Evolutionary conservation across 2,888 invertebrate genomes (phyloP).

Genomic region (Philonicus albiceps): DNA sequence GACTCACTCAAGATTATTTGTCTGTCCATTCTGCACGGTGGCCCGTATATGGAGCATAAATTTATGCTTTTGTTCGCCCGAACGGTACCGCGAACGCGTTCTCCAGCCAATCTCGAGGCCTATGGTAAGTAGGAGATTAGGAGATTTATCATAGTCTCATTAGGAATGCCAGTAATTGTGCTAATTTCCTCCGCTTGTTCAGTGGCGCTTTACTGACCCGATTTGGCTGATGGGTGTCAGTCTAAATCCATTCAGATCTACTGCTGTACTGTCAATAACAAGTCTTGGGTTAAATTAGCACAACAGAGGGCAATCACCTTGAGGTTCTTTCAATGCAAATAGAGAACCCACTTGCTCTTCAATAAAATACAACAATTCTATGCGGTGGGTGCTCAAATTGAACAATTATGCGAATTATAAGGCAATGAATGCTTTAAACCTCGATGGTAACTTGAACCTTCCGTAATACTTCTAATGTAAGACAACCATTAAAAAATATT

Average conservation of each 20-base stretch:
- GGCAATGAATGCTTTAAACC: no score
- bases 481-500: no score
- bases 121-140: background rate
- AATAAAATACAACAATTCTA: background rate
- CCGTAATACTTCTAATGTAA: no score
- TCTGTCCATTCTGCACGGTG: background rate
- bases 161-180: background rate
- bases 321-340: background rate
- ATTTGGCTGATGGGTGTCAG: background rate
- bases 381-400: background rate
- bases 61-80: conserved; percentile 9
- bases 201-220: background rate
- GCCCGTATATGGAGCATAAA: conserved; percentile 28
- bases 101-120: background rate
- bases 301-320: background rate
- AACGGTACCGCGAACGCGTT: background rate
- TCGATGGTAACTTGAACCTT: no score
- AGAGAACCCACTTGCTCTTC: background rate
- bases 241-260: background rate
- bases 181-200: background rate
- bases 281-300: background rate
- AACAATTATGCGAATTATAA: background rate
- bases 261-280: background rate
- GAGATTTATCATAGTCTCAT: background rate
- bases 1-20: background rate